Percentiles rank a stretch among this genome's conserved stretches.
These are phyloP conservation scores for Malaclemys terrapin DNA, from an alignment of 2,113 vertebrate genomes.

Conservation along the genomic window DNA sequence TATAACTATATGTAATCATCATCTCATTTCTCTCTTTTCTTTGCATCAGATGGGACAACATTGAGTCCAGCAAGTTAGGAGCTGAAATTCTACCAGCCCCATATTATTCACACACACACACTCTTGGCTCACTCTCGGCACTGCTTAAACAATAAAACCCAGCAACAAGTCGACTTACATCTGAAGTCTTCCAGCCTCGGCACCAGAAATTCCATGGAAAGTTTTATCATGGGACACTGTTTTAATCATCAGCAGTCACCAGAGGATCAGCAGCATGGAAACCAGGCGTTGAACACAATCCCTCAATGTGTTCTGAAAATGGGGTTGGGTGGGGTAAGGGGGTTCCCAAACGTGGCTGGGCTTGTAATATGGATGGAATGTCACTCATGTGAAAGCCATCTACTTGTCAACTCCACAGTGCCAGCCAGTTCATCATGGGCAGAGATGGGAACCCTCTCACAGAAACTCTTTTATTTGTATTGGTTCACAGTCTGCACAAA, in stretches of 20 bases:
- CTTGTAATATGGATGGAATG: slow-evolving; percentile 53
- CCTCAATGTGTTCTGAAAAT: neutral
- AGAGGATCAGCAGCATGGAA: rapidly evolving
- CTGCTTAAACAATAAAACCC: neutral
- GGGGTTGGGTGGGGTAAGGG: neutral
- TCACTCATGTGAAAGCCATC: neutral
- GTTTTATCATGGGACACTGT: neutral
- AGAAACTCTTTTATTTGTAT: slow-evolving; percentile 23
- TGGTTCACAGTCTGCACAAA: slow-evolving; percentile 6
- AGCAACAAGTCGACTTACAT: neutral
- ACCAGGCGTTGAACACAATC: slow-evolving; percentile 36
- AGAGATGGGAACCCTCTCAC: slow-evolving; percentile 19
- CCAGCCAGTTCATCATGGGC: neutral
- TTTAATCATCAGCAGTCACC: neutral
- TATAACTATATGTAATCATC: neutral
- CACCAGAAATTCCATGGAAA: slow-evolving; percentile 29
- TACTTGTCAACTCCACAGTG: neutral
- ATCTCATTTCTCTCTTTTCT: neutral
- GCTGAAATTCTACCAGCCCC: rapidly evolving
- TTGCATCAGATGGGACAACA: neutral
- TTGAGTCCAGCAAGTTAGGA: neutral
- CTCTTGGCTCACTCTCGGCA: rapidly evolving
- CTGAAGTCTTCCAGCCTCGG: neutral
- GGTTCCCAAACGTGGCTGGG: slow-evolving; percentile 30
- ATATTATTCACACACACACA: neutral